These are phyloP conservation scores for Acheta domesticus DNA, from an alignment of 2,888 invertebrate genomes.

Conservation along the genomic window DNA sequence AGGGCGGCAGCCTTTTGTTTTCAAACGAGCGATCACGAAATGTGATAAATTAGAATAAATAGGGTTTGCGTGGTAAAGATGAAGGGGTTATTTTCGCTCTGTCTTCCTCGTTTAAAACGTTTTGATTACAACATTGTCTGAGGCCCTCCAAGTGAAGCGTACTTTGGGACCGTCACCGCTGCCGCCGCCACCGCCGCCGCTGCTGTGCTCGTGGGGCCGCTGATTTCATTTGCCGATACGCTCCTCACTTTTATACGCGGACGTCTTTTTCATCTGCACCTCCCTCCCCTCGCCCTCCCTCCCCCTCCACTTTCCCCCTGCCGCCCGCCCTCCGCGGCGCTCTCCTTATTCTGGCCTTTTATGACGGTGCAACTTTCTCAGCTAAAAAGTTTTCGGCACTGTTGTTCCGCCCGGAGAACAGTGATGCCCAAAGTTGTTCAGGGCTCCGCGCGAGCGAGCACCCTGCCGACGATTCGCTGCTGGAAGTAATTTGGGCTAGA, in stretches of 20 bases:
- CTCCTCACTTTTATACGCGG: slow-evolving; percentile 29
- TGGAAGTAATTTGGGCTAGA: neutral
- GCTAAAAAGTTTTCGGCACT: slow-evolving; percentile 18
- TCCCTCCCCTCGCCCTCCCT: neutral
- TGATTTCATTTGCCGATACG: slow-evolving; percentile 37
- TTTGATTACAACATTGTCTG: slow-evolving; percentile 37
- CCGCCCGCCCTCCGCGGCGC: neutral
- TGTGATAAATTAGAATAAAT: slow-evolving; percentile 38
- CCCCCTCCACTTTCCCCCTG: too few species aligned
- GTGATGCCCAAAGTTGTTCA: slow-evolving; percentile 3
- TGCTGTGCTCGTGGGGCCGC: slow-evolving; percentile 23
- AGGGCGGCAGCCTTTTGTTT: slow-evolving; percentile 25
- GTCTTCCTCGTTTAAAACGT: slow-evolving; percentile 29
- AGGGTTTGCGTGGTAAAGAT: slow-evolving; percentile 30
- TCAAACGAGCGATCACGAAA: slow-evolving; percentile 34
- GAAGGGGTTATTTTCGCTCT: slow-evolving; percentile 22
- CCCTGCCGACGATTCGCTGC: neutral
- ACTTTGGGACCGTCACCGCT: neutral
- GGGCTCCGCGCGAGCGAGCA: neutral
- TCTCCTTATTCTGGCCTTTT: slow-evolving; percentile 27
- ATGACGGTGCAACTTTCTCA: slow-evolving; percentile 32
- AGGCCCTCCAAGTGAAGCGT: slow-evolving; percentile 31
- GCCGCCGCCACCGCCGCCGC: neutral
- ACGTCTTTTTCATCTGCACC: slow-evolving; percentile 32
- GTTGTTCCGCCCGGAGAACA: neutral